A percentile compares a stretch with the other conserved stretches of the same genome.
Evolutionary conservation across 2,888 invertebrate species (phyloP).

Genomic region (Drosophila mettleri): DNA sequence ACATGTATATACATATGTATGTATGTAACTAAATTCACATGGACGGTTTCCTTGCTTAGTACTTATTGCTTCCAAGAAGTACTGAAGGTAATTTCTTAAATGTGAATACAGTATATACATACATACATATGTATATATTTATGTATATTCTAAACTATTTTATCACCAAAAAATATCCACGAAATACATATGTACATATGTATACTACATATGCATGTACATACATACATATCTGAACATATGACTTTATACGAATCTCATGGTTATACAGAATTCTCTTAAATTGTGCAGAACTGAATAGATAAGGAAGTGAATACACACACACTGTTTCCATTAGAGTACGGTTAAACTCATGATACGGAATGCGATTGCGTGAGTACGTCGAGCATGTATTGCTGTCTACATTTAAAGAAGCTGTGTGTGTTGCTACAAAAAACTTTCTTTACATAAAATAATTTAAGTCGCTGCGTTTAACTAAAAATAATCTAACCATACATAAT

Average conservation of each 20-base stretch:
- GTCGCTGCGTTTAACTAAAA: slow-evolving; percentile 18
- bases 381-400: slow-evolving; percentile 64
- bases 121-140: not conserved
- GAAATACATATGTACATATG: not conserved
- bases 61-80: no score
- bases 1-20: no score
- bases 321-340: slow-evolving; percentile 42
- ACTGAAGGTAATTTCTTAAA: no score
- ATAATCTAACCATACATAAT: no score
- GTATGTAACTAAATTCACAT: no score
- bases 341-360: slow-evolving; percentile 41
- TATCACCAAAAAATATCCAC: no score
- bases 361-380: slow-evolving; percentile 75
- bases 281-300: slow-evolving; percentile 1
- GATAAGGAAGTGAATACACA: slow-evolving; percentile 31
- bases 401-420: slow-evolving; percentile 76
- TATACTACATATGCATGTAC: no score
- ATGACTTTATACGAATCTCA: not conserved
- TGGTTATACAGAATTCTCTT: slow-evolving; percentile 18
- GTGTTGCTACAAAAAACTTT: slow-evolving; percentile 70
- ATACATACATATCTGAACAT: not conserved
- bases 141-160: no score
- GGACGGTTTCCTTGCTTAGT: no score
- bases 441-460: slow-evolving; percentile 39
- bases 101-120: no score